Conservation (phyloP, 2,888 invertebrate genomes). For the Archips xylosteana region DNA sequence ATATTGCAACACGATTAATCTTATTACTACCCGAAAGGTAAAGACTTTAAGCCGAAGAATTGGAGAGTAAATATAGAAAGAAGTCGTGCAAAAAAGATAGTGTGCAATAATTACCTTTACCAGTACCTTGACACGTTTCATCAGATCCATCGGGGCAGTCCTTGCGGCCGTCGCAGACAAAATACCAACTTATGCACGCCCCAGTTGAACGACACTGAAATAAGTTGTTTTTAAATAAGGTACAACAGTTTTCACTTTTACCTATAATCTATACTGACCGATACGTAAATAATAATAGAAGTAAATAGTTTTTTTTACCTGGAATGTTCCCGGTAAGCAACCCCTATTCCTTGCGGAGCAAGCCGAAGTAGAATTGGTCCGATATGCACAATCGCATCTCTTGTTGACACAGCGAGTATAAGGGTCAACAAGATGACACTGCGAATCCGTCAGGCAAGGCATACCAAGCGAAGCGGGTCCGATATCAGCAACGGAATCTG, state of each 20-base stretch:
- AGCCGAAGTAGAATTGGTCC: slow-evolving; percentile 84
- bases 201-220: slow-evolving; percentile 93
- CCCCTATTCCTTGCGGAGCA: slow-evolving; percentile 91
- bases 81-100: slow-evolving; percentile 45
- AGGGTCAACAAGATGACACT: slow-evolving; percentile 93
- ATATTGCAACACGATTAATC: neutral
- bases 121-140: slow-evolving; percentile 90
- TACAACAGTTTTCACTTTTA: too few species aligned
- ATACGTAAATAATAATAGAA: too few species aligned
- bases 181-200: slow-evolving; percentile 96
- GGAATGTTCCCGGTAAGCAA: slow-evolving; percentile 94
- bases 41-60: neutral
- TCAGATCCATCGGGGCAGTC: slow-evolving; percentile 96
- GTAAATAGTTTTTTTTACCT: slow-evolving; percentile 76
- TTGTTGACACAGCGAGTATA: slow-evolving; percentile 91
- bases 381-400: slow-evolving; percentile 90
- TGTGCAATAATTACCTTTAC: slow-evolving; percentile 75
- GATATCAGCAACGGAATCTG: slow-evolving; percentile 66
- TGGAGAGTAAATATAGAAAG: neutral
- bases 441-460: slow-evolving; percentile 90
- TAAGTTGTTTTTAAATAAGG: neutral
- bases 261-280: too few species aligned
- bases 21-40: slow-evolving; percentile 5
- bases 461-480: slow-evolving; percentile 91
- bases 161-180: slow-evolving; percentile 94